Conservation (phyloP, 2,113 vertebrate species). For the Panurus biarmicus region DNA sequence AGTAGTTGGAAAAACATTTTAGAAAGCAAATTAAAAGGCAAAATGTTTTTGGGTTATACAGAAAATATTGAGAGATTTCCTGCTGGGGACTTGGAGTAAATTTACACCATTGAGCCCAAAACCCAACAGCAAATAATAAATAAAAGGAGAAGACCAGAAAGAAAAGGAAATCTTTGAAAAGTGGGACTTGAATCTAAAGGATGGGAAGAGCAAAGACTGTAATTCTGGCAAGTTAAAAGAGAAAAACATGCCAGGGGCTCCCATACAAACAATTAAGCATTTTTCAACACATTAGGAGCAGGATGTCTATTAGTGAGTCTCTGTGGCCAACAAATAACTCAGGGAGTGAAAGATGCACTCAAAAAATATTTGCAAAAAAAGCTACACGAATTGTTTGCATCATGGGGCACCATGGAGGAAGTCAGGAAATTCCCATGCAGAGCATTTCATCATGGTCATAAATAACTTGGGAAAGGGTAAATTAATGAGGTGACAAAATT, state of each 20-base stretch:
- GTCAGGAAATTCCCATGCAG: background rate
- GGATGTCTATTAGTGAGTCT: background rate
- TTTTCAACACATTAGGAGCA: slow-evolving; percentile 33
- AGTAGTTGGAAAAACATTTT: background rate
- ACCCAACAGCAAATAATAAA: background rate
- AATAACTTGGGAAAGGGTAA: background rate
- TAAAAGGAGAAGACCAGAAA: background rate
- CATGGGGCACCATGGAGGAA: background rate
- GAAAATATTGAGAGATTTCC: background rate
- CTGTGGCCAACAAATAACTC: slow-evolving; percentile 10
- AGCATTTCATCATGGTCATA: background rate
- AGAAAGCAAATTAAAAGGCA: background rate
- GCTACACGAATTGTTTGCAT: background rate
- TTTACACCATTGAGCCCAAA: background rate
- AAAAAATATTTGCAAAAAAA: background rate
- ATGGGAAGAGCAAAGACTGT: background rate
- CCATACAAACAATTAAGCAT: background rate
- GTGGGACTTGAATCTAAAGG: background rate
- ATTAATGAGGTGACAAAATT: slow-evolving; percentile 3
- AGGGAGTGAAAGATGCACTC: background rate
- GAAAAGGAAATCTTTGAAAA: background rate
- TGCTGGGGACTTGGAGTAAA: background rate
- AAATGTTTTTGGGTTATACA: background rate
- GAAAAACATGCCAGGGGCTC: background rate
- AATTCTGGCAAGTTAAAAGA: background rate